These are phyloP conservation scores for Pomatostomus ruficeps DNA, from an alignment of 2,113 vertebrate genomes.

Conservation along the genomic window DNA sequence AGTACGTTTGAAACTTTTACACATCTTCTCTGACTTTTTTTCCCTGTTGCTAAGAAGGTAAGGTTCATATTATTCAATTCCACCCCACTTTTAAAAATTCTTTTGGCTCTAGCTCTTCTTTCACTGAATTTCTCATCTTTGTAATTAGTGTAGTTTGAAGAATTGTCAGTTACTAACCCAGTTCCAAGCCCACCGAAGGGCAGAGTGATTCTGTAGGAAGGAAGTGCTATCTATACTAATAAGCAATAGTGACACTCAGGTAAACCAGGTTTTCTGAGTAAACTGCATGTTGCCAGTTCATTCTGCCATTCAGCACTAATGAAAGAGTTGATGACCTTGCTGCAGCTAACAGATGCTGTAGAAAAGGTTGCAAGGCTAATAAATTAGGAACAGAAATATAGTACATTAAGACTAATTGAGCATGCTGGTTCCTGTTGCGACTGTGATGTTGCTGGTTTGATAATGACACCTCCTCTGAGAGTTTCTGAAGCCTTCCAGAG, in stretches of 20 bases:
- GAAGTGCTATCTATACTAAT: neutral
- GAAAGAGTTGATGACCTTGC: slow-evolving; percentile 1
- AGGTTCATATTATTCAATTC: neutral
- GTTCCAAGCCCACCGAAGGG: neutral
- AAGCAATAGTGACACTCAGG: neutral
- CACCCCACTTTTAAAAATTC: neutral
- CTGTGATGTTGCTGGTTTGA: neutral
- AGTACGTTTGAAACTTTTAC: neutral
- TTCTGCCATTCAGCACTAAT: neutral
- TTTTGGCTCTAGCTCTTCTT: neutral
- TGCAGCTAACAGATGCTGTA: slow-evolving; percentile 8
- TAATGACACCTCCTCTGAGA: neutral
- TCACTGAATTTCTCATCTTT: neutral
- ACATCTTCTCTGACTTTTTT: neutral
- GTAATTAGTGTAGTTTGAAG: neutral
- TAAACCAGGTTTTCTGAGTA: neutral
- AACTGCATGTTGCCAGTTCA: neutral
- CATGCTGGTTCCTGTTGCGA: neutral
- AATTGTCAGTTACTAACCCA: neutral
- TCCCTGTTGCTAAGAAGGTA: neutral
- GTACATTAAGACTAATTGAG: slow-evolving; percentile 17
- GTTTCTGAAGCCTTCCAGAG: neutral
- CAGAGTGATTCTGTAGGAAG: neutral
- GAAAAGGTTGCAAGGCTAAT: neutral
- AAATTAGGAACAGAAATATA: neutral